Evolutionary conservation across 2,113 vertebrate species (phyloP), one percentile per base, ranked within the genome.

Genomic region (Picathartes gymnocephalus): DNA sequence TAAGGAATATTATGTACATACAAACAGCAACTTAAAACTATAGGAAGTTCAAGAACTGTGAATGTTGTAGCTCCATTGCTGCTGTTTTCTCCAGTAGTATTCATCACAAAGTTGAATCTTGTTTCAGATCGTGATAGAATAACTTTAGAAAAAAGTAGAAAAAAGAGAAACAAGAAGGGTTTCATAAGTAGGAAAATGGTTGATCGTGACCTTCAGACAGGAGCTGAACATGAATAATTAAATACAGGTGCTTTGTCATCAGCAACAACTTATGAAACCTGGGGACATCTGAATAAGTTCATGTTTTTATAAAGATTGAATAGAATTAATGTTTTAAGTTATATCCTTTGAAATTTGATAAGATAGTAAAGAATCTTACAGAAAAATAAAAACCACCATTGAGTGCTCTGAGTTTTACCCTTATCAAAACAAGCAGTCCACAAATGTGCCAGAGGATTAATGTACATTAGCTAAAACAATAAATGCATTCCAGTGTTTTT

Each of bases 151-250:
- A 44, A 66, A 57, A 45, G 25, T 18, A 27, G 21, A n/a, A 25
- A 60, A 58, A 53, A 61, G 53, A 57, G 11, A 17, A 62, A 10
- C 6, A 54, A 44, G 71, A 86, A 31, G 5, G 4, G 7, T 88
- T 83, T 89, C 4, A 6, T 54, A 58, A 78, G 58, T 30, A 72
- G 25, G 47, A 70, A 54, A 61, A 89, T 58, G 17, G 42, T 66
- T 74, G 76, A 73, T 78, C 15, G 5, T 73, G 77, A 22, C 58
- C 45, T 83, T 90, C 64, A 91, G 39, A 47, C 16, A 84, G 81
- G 44, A 89, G 30, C 61, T 66, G 39, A 86, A 81, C 44, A 73
- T 86, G 56, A 92, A 86, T 95, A 62, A 81, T 91, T 92, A 89
- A 95, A 92, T 66, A 57, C 10, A 92, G 65, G 53, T 66, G 48